Conservation (phyloP, 2,888 invertebrate species). For the Parnassius glacialis region DNA sequence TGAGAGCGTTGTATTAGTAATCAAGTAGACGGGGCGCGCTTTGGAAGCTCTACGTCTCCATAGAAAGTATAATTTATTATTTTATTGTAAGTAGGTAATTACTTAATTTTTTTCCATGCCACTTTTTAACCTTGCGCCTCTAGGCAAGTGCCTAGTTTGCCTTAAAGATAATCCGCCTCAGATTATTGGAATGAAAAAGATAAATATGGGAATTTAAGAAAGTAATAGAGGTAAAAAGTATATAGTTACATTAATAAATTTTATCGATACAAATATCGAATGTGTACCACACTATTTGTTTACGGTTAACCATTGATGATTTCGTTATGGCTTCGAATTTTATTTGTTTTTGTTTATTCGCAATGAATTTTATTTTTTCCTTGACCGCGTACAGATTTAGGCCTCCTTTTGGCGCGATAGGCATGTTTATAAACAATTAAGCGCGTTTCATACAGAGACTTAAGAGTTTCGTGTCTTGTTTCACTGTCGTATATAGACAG, state of each 20-base stretch:
- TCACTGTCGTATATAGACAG: background rate
- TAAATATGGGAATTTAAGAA: too few relatives aligned
- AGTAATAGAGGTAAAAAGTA: too few relatives aligned
- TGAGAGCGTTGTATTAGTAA: too few relatives aligned
- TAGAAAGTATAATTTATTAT: too few relatives aligned
- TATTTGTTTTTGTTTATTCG: slow-evolving; percentile 23
- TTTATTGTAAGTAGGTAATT: too few relatives aligned
- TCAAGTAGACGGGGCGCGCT: too few relatives aligned
- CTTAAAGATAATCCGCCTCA: too few relatives aligned
- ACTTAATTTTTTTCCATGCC: too few relatives aligned
- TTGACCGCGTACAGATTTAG: slow-evolving; percentile 10
- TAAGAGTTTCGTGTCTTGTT: slow-evolving; percentile 7
- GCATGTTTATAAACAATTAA: slow-evolving; percentile 23
- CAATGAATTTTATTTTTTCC: slow-evolving; percentile 28
- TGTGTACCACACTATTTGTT: slow-evolving; percentile 6
- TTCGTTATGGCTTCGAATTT: slow-evolving; percentile 5
- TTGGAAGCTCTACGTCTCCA: too few relatives aligned
- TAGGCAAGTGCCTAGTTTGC: too few relatives aligned
- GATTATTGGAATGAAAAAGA: too few relatives aligned
- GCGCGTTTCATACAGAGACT: background rate
- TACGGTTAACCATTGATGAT: background rate
- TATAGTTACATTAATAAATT: background rate
- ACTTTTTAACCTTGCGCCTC: too few relatives aligned
- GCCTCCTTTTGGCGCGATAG: slow-evolving; percentile 24
- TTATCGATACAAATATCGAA: slow-evolving; percentile 16